A percentile compares a stretch with the other conserved stretches of the same genome.
These are phyloP conservation scores for Coptodon bakossiorum DNA, from an alignment of 2,113 vertebrate species.

Conservation along the genomic window DNA sequence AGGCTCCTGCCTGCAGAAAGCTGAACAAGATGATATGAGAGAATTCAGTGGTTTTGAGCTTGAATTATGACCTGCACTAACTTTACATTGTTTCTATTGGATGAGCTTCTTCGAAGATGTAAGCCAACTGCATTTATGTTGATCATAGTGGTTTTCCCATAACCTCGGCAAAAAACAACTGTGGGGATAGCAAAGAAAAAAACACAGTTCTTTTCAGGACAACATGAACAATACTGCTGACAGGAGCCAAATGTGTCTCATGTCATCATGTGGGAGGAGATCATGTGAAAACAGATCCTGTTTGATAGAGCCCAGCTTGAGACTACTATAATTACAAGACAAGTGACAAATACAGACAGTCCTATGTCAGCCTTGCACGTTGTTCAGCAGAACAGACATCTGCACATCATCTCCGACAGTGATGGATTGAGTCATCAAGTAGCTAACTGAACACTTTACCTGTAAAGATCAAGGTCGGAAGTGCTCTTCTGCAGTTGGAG, in stretches of 20 bases:
- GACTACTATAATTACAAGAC: slow-evolving; percentile 51
- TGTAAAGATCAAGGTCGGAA: neutral
- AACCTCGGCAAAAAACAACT: slow-evolving; percentile 43
- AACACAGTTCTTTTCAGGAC: slow-evolving; percentile 54
- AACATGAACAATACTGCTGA: slow-evolving; percentile 47
- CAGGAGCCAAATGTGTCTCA: slow-evolving; percentile 38
- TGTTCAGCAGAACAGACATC: slow-evolving; percentile 1
- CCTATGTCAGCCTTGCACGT: slow-evolving; percentile 3
- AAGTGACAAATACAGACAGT: slow-evolving; percentile 32
- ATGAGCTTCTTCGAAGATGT: slow-evolving; percentile 39
- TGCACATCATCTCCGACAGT: neutral
- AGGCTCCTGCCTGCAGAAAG: slow-evolving; percentile 33
- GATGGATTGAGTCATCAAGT: neutral
- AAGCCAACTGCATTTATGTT: slow-evolving; percentile 54
- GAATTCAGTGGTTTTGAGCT: slow-evolving; percentile 32
- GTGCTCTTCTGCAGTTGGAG: neutral
- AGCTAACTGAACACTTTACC: neutral
- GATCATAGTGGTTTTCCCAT: slow-evolving; percentile 62
- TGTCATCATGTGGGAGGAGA: slow-evolving; percentile 54
- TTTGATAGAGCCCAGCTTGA: slow-evolving; percentile 40
- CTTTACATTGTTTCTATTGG: slow-evolving; percentile 66
- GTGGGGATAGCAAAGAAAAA: slow-evolving; percentile 1
- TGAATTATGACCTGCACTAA: slow-evolving; percentile 52
- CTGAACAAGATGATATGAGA: slow-evolving; percentile 45
- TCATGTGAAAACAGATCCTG: slow-evolving; percentile 58